Evolutionary conservation across 2,113 vertebrate genomes (phyloP).

Genomic region (Ahaetulla prasina): DNA sequence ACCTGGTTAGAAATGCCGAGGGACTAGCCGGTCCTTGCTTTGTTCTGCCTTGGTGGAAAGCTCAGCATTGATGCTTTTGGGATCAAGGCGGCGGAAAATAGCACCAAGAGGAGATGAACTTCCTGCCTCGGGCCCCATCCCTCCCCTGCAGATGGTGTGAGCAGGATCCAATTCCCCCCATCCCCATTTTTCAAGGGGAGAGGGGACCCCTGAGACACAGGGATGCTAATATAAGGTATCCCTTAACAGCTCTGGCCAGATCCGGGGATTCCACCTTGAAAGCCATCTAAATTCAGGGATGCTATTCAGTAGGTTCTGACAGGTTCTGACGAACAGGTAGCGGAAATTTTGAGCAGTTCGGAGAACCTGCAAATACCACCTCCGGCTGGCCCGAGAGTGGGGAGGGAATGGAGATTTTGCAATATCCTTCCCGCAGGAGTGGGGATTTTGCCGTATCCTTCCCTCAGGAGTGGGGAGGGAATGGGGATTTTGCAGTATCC

Average conservation of each 20-base stretch:
- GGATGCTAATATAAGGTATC: background rate
- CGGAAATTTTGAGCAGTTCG: no score
- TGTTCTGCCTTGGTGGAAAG: background rate
- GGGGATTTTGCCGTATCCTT: no score
- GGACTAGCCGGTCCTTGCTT: background rate
- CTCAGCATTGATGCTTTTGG: background rate
- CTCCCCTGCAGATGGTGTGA: background rate
- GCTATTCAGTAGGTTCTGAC: no score
- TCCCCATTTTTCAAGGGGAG: background rate
- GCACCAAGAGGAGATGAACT: background rate
- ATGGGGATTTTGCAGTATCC: no score
- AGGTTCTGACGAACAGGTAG: no score
- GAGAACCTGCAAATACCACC: no score
- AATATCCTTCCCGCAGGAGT: no score
- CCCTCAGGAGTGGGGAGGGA: no score
- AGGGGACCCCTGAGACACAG: background rate
- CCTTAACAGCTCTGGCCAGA: background rate
- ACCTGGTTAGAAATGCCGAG: background rate
- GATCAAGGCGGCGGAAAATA: background rate
- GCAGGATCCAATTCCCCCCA: background rate
- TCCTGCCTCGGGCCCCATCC: background rate
- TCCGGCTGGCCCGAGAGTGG: no score
- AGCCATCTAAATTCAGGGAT: no score
- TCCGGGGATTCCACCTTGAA: background rate
- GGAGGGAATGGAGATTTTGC: no score